Conservation (phyloP, 1,140 invertebrate genomes). For the Drosophila tani region DNA sequence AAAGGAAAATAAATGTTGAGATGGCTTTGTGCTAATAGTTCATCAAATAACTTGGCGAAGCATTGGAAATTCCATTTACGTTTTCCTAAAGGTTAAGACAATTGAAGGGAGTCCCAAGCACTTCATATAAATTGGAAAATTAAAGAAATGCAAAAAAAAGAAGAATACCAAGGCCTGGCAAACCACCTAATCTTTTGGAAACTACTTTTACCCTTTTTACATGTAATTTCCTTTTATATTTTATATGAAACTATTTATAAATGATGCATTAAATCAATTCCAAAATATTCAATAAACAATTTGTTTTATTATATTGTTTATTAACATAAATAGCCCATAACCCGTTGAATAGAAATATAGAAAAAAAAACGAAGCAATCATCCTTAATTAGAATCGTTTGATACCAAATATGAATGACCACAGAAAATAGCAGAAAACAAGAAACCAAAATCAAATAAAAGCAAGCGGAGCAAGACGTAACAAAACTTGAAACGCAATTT, state of each 20-base stretch:
- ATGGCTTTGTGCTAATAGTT: conserved; percentile 39
- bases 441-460: conserved; percentile 38
- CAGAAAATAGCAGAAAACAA: conserved; percentile 17
- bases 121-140: too few species aligned
- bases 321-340: not conserved
- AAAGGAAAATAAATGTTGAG: conserved; percentile 30
- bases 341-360: not conserved
- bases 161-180: too few species aligned
- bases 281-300: not conserved
- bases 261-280: not conserved
- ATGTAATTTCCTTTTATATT: too few species aligned
- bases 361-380: conserved; percentile 19
- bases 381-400: conserved; percentile 39
- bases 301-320: too few species aligned
- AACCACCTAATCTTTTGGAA: too few species aligned
- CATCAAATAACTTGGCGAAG: conserved; percentile 31
- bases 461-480: conserved; percentile 16
- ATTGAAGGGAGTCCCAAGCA: not conserved
- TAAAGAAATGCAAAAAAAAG: too few species aligned
- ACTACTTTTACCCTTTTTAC: too few species aligned
- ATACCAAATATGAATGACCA: conserved; percentile 36
- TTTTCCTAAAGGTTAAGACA: conserved; percentile 1
- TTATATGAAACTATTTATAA: not conserved
- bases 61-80: conserved; percentile 17
- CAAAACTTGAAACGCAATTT: conserved; percentile 66